Base-by-base conservation (phyloP, 2,113 vertebrate genomes). In the Morone saxatilis region DNA sequence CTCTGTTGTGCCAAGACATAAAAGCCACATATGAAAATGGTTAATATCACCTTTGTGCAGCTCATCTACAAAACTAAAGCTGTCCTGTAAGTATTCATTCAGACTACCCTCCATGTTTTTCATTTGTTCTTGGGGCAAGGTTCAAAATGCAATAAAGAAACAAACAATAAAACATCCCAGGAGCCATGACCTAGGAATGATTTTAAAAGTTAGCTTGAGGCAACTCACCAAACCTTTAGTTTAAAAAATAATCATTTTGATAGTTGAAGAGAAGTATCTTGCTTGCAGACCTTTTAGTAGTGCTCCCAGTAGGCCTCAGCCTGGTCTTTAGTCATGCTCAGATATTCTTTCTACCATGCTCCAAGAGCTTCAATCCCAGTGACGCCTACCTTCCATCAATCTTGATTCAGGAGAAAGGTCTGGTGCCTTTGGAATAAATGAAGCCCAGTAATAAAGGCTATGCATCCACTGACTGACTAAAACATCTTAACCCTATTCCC, bases 361-460 rank as follows among this genome's bases (percentile, higher is more conserved):
- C 75, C 75, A 70, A 86, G 57, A 88, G 86, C 73, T 80, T 56
- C 45, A 57, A 72, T 81, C 74, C 67, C 63, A 89, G 77, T 73
- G 77, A 80, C 80, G 71, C 85, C 61, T 72, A 65, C 85, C 71
- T 88, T 88, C 88, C 84, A 90, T 95, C 93, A 91, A 73, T 93
- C 91, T 89, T 91, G 81, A 93, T 94, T 92, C 76, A 45, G 76
- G 50, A 73, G 77, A 82, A 83, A 86, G 76, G 84, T 86, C 75
- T 56, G 38, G 66, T 83, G 88, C 76, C 71, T 83, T 75, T 81
- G 78, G 88, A 92, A 89, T 90, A 91, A 92, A 92, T 91, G 86
- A 89, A 88, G 78, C 80, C 68, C 53, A 81, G 83, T 92, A 90
- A 93, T 92, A 86, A 87, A 87, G 45, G 87, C 89, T 78, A 77